Conservation (phyloP, 1,140 invertebrate species). For the Paralvinella palmiformis region DNA sequence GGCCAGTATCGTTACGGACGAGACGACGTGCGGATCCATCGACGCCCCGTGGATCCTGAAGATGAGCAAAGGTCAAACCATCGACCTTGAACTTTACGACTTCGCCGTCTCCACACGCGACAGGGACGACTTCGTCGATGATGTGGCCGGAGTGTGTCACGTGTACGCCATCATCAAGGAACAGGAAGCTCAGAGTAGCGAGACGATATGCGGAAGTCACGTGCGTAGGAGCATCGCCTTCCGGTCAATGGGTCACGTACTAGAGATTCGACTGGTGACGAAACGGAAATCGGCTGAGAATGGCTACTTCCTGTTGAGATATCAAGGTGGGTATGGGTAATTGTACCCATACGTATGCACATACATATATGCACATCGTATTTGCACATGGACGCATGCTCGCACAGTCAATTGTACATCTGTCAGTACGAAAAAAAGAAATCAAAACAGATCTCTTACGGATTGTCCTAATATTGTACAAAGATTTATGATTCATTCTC, state of each 20-base stretch:
- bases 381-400: too few species aligned
- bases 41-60: constrained; percentile 14
- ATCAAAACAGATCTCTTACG: too few species aligned
- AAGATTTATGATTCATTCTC: not conserved
- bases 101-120: constrained; percentile 9
- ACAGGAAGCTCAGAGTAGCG: not conserved
- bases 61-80: constrained; percentile 12
- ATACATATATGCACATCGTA: too few species aligned
- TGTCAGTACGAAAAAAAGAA: too few species aligned
- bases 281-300: not conserved
- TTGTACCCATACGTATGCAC: too few species aligned
- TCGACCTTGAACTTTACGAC: constrained; percentile 13
- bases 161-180: constrained; percentile 20
- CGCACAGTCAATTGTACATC: too few species aligned
- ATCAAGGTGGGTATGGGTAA: too few species aligned
- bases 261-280: not conserved
- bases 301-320: not conserved
- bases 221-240: not conserved
- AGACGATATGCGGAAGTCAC: not conserved
- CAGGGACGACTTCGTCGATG: not conserved
- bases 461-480: not conserved
- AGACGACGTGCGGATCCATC: constrained; percentile 14
- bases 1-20: constrained; percentile 18
- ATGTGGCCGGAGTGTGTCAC: constrained; percentile 5
- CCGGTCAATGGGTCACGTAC: not conserved